Base-by-base conservation (phyloP, 2,888 invertebrate genomes). In the Dugesia japonica region DNA sequence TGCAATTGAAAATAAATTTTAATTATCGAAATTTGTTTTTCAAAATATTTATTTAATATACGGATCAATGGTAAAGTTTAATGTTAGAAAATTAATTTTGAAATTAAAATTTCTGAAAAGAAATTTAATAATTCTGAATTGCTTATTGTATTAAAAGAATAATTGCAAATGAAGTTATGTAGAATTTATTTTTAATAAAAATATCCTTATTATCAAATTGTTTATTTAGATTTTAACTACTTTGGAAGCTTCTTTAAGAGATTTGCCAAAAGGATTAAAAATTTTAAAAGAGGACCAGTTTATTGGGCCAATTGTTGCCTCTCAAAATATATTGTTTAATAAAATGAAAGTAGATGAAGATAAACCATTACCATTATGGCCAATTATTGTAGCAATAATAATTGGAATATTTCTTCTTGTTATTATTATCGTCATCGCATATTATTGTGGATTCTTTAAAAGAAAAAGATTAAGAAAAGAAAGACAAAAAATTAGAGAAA, bases 401-500 rank as follows among this genome's bases (percentile, higher is more conserved):
- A 56, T 56, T 56, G 56, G 56, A n/a, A 56, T 56, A 20, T 56
- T 56, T 20, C n/a, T 56, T 20, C 23, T 56, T 7, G 56, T 56
- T 56, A 56, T 56, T n/a, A 56, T 56, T 13, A 56, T 56, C 17
- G n/a, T 56, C 4, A 56, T 56, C 17, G 56, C 56, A 9, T 56
- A 56, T 56, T 56, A 56, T 56, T 56, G 56, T 23, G 56, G 56
- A 20, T 56, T 56, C n/a, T 56, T 56, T n/a, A 56, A 56, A n/a
- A 56, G 56, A n/a, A 56, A 56, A n/a, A 4, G n/a, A 56, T 56
- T 56, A 56, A 56, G 56, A n/a, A 56, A 56, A 23, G 56, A 56
- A 23, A 56, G 23, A 23, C 56, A 56, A 56, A 56, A 31, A 31
- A 31, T 31, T 31, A 4, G 31, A 31, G 31, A 31, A 31, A 31